Evolutionary conservation across 2,888 invertebrate genomes (phyloP), one percentile per base, ranked within the genome.

Genomic region (Scaptomyza cyrtandrae): DNA sequence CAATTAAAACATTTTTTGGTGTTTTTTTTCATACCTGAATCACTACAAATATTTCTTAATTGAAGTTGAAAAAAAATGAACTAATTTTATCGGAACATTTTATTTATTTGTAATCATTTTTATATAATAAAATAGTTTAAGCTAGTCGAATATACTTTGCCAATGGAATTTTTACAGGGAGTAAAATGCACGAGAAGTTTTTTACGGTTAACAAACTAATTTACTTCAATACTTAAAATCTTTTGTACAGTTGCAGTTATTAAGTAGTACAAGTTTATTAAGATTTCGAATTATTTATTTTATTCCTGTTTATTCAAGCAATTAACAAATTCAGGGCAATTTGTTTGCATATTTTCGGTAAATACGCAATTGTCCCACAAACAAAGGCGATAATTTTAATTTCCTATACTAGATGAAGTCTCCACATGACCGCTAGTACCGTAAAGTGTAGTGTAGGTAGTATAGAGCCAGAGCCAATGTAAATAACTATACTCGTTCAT

Each of bases 181-280:
- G 33, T 39, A 16, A 11, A 27, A 10, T 27, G 29, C 24, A 33
- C 19, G 10, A 54, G 11, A 33, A 45, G n/a, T n/a, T n/a, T n/a
- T n/a, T 53, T 48, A 6, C 9, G 53, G 75, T 55, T 44, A 72
- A 62, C 19, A 43, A 57, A 45, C 39, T 44, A 48, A 37, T 56
- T 19, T n/a, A 43, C 19, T 45, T n/a, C 16, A 9, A 31, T 16
- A 44, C n/a, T 9, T 9, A n/a, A 10, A 33, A 48, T 53, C n/a
- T 41, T 49, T 43, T 43, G 16, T 46, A 41, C 19, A 19, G 7
- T 33, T 7, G 13, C 4, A 24, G 2, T 44, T 33, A 19, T 19
- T 46, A 4, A 14, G 14, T 19, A 29, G 24, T 31, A 29, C 11
- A 41, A 39, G 16, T 16, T 19, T n/a, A 27, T 10, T 46, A 33